phyloP scores from a whole-genome alignment of 2,113 vertebrate genomes.

The Nyctereutes procyonoides region DNA sequence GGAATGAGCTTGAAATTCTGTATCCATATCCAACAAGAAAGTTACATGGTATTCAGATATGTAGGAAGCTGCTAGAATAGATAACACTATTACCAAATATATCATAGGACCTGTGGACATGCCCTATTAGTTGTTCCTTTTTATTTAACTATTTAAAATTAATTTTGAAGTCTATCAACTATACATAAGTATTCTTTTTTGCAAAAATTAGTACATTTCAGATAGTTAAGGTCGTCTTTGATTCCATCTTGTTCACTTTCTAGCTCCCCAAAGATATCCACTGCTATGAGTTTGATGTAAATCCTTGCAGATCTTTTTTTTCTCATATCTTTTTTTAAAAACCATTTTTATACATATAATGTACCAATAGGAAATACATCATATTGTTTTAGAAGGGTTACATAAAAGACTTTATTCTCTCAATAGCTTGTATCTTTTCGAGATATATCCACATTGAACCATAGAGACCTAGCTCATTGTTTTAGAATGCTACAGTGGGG shows the following conservation, averaged over 20 bases:
- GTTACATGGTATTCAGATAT: conserved; percentile 39
- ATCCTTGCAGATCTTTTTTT: not conserved
- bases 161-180: conserved; percentile 33
- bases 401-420: not conserved
- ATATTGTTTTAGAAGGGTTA: conserved; percentile 24
- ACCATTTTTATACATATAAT: not conserved
- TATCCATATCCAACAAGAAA: conserved; percentile 36
- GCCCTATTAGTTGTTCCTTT: conserved; percentile 25
- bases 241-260: not conserved
- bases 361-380: not conserved
- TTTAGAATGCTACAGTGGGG: no score
- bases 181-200: not conserved
- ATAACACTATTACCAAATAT: conserved; percentile 1
- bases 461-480: not conserved
- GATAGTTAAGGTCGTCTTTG: conserved; percentile 19
- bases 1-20: conserved; percentile 69
- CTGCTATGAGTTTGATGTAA: not conserved
- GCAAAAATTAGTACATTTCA: conserved; percentile 33
- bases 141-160: conserved; percentile 24
- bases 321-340: rapidly evolving
- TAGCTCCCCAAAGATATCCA: not conserved
- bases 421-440: not conserved
- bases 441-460: not conserved
- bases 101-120: not conserved
- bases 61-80: conserved; percentile 35